Base-by-base conservation (phyloP, 2,888 invertebrate species). In the Nomada hirtipes region DNA sequence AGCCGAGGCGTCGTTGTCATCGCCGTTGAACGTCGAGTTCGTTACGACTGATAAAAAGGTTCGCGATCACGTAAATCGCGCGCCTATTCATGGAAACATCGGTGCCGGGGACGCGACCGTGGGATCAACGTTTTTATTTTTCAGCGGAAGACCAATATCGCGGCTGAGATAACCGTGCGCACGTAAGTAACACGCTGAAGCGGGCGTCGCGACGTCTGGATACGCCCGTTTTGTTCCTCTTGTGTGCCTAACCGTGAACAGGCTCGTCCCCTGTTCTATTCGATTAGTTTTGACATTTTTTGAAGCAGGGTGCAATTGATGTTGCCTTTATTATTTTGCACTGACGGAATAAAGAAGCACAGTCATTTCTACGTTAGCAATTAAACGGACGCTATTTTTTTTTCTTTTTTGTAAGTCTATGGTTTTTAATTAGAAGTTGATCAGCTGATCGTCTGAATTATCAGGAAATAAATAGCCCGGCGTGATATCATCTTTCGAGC, bases 71-170 rank as follows among this genome's bases (percentile, higher is more conserved):
- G 87, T 87, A 82, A 87, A 75, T 76, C 78, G 75, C 74, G 72
- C 74, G 79, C 72, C 70, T 89, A 89, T 89, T 89, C 89, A 89
- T 88, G 85, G 89, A 85, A 87, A 79, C 84, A 79, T 64, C 68
- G 64, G 29, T 47, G 65, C 50, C 20, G 52, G 36, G 53, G 65
- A 67, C 73, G 36, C 26, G 77, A 70, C 76, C 82, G 83, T 72
- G 83, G 75, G 79, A 84, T 83, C 78, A 69, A 77, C 71, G 68
- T 76, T 84, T 82, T 84, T 76, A 78, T 81, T 82, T 82, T 15
- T 55, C 83, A 75, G 59, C 85, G 86, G 77, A 83, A 80, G 85
- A 80, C 89, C 86, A 82, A 89, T 89, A 89, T 81, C 83, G 81
- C 68, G 50, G 26, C 26, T 42, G 60, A 75, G 88, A 88, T 86